A percentile compares a stretch with the other conserved stretches of the same genome.
phyloP scores from a whole-genome alignment of 2,888 invertebrate species.

The Bruchidius siliquastri region DNA sequence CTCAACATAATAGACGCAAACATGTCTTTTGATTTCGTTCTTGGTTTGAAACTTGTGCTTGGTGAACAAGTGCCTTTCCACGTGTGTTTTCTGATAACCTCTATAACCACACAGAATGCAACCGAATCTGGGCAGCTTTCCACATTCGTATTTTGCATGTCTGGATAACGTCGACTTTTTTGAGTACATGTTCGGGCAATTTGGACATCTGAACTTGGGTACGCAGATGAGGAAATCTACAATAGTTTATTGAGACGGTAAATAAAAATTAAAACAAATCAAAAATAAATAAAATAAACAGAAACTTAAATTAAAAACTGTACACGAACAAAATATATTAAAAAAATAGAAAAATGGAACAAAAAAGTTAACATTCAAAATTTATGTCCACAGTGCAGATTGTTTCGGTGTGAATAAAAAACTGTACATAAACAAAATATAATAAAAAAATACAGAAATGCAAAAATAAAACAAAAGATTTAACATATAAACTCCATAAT shows the following conservation, averaged over 20 bases:
- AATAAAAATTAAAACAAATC: slow-evolving; percentile 8
- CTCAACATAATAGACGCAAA: not conserved
- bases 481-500: too few relatives aligned
- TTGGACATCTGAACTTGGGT: slow-evolving; percentile 25
- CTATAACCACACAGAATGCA: slow-evolving; percentile 36
- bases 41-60: slow-evolving; percentile 34
- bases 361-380: too few relatives aligned
- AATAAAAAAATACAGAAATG: too few relatives aligned
- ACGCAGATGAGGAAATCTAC: slow-evolving; percentile 25
- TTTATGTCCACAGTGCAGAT: too few relatives aligned
- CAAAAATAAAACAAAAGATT: too few relatives aligned
- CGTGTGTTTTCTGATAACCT: slow-evolving; percentile 37
- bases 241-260: slow-evolving; percentile 5
- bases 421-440: too few relatives aligned
- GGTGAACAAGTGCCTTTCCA: slow-evolving; percentile 35
- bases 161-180: slow-evolving; percentile 32
- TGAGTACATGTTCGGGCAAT: slow-evolving; percentile 30
- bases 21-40: slow-evolving; percentile 21
- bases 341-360: too few relatives aligned
- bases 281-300: slow-evolving; percentile 9
- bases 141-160: slow-evolving; percentile 39
- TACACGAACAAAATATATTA: too few relatives aligned
- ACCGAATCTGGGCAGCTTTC: slow-evolving; percentile 36
- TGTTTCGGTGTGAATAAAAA: too few relatives aligned
- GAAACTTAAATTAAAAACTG: not conserved